A percentile compares a stretch with the other conserved stretches of the same genome.
Evolutionary conservation across 2,888 invertebrate genomes (phyloP).

Genomic region (Oegoconia quadripuncta): DNA sequence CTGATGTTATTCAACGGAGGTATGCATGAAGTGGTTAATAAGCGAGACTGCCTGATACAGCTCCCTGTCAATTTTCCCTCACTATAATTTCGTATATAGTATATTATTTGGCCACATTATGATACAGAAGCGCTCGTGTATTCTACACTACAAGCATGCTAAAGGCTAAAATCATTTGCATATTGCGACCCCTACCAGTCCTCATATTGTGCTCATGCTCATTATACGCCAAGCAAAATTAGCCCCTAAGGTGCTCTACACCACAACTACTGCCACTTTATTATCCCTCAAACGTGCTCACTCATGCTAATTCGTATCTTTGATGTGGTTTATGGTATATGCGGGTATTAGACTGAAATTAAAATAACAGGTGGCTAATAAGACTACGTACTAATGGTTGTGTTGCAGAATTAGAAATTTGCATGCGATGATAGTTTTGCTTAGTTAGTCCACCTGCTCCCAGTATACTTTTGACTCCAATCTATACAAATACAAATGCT

Average conservation of each 20-base stretch:
- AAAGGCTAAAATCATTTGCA: slow-evolving; percentile 74
- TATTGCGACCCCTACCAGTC: slow-evolving; percentile 60
- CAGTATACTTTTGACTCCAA: too few relatives aligned
- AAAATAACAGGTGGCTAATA: slow-evolving; percentile 7
- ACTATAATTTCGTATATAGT: background rate
- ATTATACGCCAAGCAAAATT: slow-evolving; percentile 70
- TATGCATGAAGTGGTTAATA: too few relatives aligned
- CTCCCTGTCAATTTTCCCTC: background rate
- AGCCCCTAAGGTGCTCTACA: slow-evolving; percentile 73
- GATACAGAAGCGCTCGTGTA: slow-evolving; percentile 35
- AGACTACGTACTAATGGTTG: slow-evolving; percentile 7
- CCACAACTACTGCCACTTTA: slow-evolving; percentile 65
- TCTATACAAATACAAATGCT: too few relatives aligned
- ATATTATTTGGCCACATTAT: slow-evolving; percentile 33
- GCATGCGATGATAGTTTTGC: too few relatives aligned
- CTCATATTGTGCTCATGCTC: slow-evolving; percentile 60
- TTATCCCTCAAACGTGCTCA: slow-evolving; percentile 68
- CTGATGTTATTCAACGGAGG: too few relatives aligned
- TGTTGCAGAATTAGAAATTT: too few relatives aligned
- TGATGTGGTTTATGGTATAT: slow-evolving; percentile 60
- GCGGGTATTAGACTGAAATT: slow-evolving; percentile 25
- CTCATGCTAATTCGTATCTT: slow-evolving; percentile 72
- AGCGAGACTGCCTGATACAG: too few relatives aligned
- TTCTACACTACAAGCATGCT: slow-evolving; percentile 36
- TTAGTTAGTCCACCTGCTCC: too few relatives aligned